A percentile compares a stretch with the other conserved stretches of the same genome.
Conservation (phyloP, 2,888 invertebrate genomes). For the Tachina lurida region DNA sequence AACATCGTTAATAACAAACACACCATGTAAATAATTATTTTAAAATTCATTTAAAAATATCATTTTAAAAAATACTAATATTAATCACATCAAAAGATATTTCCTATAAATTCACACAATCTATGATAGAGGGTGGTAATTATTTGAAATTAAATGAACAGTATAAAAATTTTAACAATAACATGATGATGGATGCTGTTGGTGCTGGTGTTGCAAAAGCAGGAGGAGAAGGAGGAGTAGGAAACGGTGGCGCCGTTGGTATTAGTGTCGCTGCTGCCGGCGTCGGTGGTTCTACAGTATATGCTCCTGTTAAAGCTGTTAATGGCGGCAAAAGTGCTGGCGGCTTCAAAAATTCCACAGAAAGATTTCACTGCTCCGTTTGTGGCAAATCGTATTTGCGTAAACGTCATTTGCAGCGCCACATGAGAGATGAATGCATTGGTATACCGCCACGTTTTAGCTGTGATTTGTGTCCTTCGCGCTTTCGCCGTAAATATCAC, state of each 20-base stretch:
- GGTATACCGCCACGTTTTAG: constrained; percentile 84
- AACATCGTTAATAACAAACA: background rate
- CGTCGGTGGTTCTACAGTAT: background rate
- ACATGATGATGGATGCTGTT: background rate
- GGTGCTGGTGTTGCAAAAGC: background rate
- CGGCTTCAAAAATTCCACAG: constrained; percentile 71
- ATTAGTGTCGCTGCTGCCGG: background rate
- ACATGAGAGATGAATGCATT: constrained; percentile 84
- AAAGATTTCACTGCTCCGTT: constrained; percentile 84
- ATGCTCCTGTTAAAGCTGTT: background rate
- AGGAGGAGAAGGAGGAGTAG: background rate
- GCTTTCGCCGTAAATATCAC: constrained; percentile 84
- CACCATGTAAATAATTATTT: constrained; percentile 48
- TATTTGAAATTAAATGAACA: constrained; percentile 23
- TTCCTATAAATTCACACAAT: constrained; percentile 47
- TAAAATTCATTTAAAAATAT: background rate
- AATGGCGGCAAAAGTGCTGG: constrained; percentile 13
- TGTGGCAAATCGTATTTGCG: constrained; percentile 86
- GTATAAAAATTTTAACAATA: constrained; percentile 6
- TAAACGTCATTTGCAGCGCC: constrained; percentile 86
- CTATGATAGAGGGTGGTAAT: constrained; percentile 41
- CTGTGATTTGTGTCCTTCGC: constrained; percentile 83
- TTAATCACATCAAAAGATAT: constrained; percentile 33
- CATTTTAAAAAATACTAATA: constrained; percentile 8
- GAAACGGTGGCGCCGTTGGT: background rate